Evolutionary conservation across 2,888 invertebrate species (phyloP).

Genomic region (Argyra leucocephala): DNA sequence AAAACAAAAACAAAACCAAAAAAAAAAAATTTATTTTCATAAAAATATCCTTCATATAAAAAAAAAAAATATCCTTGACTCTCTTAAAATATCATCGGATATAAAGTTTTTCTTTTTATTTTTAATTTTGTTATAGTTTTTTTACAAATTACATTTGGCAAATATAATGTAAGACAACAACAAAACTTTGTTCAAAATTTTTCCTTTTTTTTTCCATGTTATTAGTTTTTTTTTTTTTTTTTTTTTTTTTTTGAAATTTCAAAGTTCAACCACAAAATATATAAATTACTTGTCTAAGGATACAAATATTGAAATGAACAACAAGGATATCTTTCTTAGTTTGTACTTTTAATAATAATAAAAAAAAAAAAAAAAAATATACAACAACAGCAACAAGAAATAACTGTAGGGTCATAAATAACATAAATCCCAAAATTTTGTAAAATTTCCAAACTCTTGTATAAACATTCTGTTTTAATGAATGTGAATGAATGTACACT

Average conservation of each 20-base stretch:
- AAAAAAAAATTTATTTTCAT: too few relatives aligned
- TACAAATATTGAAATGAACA: slow-evolving; percentile 3
- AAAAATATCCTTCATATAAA: not conserved
- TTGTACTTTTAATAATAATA: too few relatives aligned
- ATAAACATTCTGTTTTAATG: too few relatives aligned
- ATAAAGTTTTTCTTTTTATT: not conserved
- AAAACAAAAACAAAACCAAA: too few relatives aligned
- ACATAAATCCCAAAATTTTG: too few relatives aligned
- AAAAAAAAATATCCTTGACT: slow-evolving; percentile 6
- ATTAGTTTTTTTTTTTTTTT: not conserved
- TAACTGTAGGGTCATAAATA: too few relatives aligned
- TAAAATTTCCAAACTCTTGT: too few relatives aligned
- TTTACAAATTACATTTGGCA: too few relatives aligned
- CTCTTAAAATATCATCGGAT: slow-evolving; percentile 1
- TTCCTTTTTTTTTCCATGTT: not conserved
- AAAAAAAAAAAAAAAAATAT: too few relatives aligned
- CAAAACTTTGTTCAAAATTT: not conserved
- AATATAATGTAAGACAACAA: not conserved
- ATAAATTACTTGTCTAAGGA: not conserved
- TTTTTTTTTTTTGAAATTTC: not conserved
- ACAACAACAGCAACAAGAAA: too few relatives aligned
- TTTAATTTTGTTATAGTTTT: not conserved
- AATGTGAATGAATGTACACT: too few relatives aligned
- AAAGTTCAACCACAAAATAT: not conserved
- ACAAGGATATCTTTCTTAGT: too few relatives aligned